phyloP scores from a whole-genome alignment of 1,140 invertebrate species.

The Meloidogyne chitwoodi region DNA sequence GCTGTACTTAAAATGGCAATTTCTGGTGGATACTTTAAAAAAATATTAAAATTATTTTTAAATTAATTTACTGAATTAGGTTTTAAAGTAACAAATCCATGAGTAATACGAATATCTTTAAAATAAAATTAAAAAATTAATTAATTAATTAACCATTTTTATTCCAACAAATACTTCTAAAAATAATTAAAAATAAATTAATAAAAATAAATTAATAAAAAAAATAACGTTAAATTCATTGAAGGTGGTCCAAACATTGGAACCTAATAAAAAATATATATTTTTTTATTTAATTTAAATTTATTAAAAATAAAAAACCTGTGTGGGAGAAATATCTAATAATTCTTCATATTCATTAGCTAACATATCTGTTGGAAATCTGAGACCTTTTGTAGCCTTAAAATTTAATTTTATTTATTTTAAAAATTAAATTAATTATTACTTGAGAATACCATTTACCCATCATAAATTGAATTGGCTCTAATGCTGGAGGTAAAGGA shows the following conservation, averaged over 20 bases:
- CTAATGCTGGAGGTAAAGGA: constrained; percentile 55
- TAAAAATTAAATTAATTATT: not conserved
- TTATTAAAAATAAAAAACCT: constrained; percentile 9
- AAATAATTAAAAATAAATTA: not conserved
- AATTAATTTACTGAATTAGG: constrained; percentile 41
- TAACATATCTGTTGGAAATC: constrained; percentile 57
- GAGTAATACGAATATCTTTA: constrained; percentile 49
- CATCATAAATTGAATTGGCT: constrained; percentile 59
- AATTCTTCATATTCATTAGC: constrained; percentile 55
- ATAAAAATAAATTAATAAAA: not conserved
- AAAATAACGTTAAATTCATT: constrained; percentile 53
- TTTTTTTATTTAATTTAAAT: not conserved
- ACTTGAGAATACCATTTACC: constrained; percentile 58
- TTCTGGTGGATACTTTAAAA: constrained; percentile 43
- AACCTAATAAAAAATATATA: constrained; percentile 23
- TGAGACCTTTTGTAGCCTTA: constrained; percentile 50
- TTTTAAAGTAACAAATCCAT: constrained; percentile 57
- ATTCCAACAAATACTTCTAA: constrained; percentile 19
- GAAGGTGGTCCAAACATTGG: constrained; percentile 60
- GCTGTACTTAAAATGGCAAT: constrained; percentile 59
- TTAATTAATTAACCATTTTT: not conserved
- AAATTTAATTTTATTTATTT: not conserved
- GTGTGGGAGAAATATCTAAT: constrained; percentile 55
- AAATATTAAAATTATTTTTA: not conserved
- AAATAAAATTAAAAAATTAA: constrained; percentile 1